Conservation (phyloP, 2,797 vertebrate species). For the Triplophysa bombifrons region DNA sequence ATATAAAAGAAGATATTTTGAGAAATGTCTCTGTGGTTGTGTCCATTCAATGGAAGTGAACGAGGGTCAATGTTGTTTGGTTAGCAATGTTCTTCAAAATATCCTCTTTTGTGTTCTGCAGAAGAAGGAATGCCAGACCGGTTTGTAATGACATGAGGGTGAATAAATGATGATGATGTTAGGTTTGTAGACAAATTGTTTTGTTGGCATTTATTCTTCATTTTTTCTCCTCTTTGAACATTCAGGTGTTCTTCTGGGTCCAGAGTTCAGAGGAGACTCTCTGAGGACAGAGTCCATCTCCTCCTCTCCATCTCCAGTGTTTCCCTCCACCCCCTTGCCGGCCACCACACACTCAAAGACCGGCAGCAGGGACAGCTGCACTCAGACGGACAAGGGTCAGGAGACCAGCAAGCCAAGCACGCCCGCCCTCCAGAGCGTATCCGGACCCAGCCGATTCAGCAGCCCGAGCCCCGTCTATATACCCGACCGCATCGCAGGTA, state of each 20-base stretch:
- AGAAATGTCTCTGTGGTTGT: no score
- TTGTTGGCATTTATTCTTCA: no score
- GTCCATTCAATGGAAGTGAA: no score
- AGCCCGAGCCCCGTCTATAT: slow-evolving; percentile 82
- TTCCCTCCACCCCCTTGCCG: slow-evolving; percentile 85
- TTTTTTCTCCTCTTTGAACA: background rate
- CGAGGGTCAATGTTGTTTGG: no score
- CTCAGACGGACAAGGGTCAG: slow-evolving; percentile 89
- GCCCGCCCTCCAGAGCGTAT: slow-evolving; percentile 75
- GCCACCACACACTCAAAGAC: slow-evolving; percentile 89
- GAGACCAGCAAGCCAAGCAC: slow-evolving; percentile 82
- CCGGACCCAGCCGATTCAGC: slow-evolving; percentile 77
- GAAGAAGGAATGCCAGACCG: no score
- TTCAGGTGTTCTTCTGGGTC: slow-evolving; percentile 89
- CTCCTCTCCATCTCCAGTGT: slow-evolving; percentile 91
- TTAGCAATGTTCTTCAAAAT: no score
- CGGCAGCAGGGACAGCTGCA: slow-evolving; percentile 95
- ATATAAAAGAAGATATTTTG: no score
- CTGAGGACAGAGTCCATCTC: slow-evolving; percentile 89
- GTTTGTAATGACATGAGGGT: no score
- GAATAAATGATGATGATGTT: no score
- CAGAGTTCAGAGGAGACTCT: slow-evolving; percentile 86
- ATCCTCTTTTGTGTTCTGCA: no score
- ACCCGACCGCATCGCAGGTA: slow-evolving; percentile 87
- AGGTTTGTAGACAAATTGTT: no score